phyloP scores from a whole-genome alignment of 1,140 invertebrate genomes.

The Ganaspis sp. region DNA sequence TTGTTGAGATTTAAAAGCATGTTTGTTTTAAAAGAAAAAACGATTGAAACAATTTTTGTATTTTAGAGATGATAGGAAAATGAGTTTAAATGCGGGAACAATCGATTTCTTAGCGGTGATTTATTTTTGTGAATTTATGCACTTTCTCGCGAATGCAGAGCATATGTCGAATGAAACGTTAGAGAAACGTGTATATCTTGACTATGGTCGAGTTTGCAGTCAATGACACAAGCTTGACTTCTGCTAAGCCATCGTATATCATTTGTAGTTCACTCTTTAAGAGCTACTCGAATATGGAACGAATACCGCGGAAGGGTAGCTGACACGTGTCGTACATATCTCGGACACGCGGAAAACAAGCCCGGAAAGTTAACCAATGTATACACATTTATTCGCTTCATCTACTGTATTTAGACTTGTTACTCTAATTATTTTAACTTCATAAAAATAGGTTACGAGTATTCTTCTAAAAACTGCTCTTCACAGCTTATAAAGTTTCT shows the following conservation, averaged over 20 bases:
- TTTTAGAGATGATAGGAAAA: too few species aligned
- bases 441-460: too few species aligned
- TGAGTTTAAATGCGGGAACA: background rate
- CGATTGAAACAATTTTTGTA: too few species aligned
- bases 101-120: background rate
- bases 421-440: too few species aligned
- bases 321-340: background rate
- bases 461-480: too few species aligned
- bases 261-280: background rate
- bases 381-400: background rate
- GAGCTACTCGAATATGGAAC: conserved; percentile 7
- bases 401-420: too few species aligned
- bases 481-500: too few species aligned
- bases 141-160: background rate
- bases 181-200: too few species aligned
- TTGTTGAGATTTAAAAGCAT: too few species aligned
- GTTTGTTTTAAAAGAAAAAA: too few species aligned
- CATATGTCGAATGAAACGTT: too few species aligned
- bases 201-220: too few species aligned
- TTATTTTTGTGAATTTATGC: background rate
- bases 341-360: background rate
- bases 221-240: background rate
- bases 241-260: background rate
- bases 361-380: background rate
- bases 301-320: background rate